Base-by-base conservation (phyloP, 2,888 invertebrate genomes). In the Apamea anceps region DNA sequence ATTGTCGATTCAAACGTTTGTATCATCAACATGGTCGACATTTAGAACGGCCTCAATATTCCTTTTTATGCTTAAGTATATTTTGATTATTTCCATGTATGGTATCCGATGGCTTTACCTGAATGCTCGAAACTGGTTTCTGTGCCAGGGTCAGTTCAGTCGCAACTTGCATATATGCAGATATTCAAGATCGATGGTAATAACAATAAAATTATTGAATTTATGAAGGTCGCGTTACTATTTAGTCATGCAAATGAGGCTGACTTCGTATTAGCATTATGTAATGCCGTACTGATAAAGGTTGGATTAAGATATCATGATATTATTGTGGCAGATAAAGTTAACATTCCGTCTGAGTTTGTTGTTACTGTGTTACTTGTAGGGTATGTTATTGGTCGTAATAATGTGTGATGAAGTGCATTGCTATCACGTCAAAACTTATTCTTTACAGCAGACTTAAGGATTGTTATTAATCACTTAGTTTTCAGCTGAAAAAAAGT, bases 131-230 rank as follows among this genome's bases (percentile, higher is more conserved):
- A 85, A 82, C 67, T 70, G 42, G 81, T 75, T 79, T 85, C 28
- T 76, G 67, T 82, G 88, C 83, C 90, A 89, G 21, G 90, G 90
- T 81, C 82, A 82, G 60, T 28, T 45, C 71, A 32, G 68, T 68
- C 21, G 45, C 51, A 51, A 60, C 72, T 57, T 86, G 83, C 82
- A 85, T 76, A 72, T 78, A 82, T 84, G 81, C 79, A 86, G 84
- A 87, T 85, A 74, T 70, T 80, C 75, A 66, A 81, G 77, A 84
- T 70, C 73, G 85, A 89, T 85, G 76, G 81, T 78, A 88, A 91
- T 84, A 83, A 88, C 88, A 88, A 89, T 90, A 87, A 87, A 86
- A 77, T 75, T 51, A 75, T 75, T 48, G 54, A 83, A 66, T 86
- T 87, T 75, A 81, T 80, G 77, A 73, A 90, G 87, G 89, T 66